Conservation (phyloP, 2,888 invertebrate species). For the Troides oblongomaculatus region DNA sequence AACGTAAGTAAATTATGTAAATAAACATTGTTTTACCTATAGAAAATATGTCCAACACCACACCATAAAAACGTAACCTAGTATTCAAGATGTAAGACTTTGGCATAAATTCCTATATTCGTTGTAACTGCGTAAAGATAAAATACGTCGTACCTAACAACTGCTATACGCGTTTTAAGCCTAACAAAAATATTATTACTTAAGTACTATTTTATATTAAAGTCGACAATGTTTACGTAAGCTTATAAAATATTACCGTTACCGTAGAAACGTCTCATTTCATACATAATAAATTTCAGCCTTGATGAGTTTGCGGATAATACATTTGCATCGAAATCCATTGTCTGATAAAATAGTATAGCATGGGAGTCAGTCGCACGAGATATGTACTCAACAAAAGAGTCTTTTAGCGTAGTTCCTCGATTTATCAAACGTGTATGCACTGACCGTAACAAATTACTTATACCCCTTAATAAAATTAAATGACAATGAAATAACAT, state of each 20-base stretch:
- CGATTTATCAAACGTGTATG: constrained; percentile 52
- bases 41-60: neutral
- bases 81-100: neutral
- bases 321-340: constrained; percentile 19
- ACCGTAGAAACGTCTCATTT: neutral
- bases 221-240: no score
- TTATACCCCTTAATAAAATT: constrained; percentile 31
- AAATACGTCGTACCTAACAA: neutral
- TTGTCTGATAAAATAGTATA: constrained; percentile 30
- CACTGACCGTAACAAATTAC: constrained; percentile 54
- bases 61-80: neutral
- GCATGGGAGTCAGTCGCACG: constrained; percentile 56
- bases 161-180: no score
- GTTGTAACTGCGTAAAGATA: neutral
- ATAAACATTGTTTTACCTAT: neutral
- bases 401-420: constrained; percentile 62
- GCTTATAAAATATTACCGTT: no score
- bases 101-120: no score
- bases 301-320: constrained; percentile 8
- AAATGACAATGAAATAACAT: constrained; percentile 4
- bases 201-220: no score
- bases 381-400: constrained; percentile 52
- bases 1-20: constrained; percentile 68
- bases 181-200: no score
- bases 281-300: neutral